Evolutionary conservation across 2,888 invertebrate species (phyloP).

Genomic region (Hybos culiciformis): DNA sequence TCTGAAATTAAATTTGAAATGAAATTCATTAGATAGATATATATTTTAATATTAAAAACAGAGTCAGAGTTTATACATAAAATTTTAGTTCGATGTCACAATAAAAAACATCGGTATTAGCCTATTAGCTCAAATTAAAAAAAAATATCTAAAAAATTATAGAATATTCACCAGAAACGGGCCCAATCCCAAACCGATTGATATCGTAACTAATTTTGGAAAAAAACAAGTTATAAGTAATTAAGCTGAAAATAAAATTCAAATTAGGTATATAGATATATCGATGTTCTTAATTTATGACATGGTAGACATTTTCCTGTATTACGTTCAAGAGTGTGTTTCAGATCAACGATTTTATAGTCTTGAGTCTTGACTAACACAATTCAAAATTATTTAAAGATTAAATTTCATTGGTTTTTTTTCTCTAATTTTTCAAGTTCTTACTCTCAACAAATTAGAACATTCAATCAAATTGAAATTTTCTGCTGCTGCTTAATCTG

Average conservation of each 20-base stretch:
- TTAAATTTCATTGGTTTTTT: neutral
- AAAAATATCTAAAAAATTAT: neutral
- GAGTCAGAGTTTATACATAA: neutral
- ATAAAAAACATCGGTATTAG: neutral
- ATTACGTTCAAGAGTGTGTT: too few species aligned
- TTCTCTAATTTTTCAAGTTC: neutral
- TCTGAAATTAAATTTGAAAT: conserved; percentile 33
- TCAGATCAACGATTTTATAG: too few species aligned
- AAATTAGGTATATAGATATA: too few species aligned
- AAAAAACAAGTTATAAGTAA: too few species aligned
- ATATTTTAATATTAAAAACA: neutral
- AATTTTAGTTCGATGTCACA: neutral
- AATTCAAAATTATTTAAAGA: neutral
- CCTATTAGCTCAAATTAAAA: neutral
- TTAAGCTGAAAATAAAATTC: too few species aligned
- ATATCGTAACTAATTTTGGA: too few species aligned
- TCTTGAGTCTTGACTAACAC: neutral
- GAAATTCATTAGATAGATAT: neutral
- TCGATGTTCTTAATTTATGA: too few species aligned
- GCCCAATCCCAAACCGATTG: too few species aligned
- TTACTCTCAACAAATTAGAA: conserved; percentile 1
- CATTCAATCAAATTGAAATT: neutral
- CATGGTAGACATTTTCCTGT: too few species aligned
- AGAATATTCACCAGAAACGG: neutral
- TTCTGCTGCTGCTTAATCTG: neutral